A percentile compares a stretch with the other conserved stretches of the same genome.
Evolutionary conservation across 2,113 vertebrate species (phyloP).

Genomic region (Syngnathus floridae): DNA sequence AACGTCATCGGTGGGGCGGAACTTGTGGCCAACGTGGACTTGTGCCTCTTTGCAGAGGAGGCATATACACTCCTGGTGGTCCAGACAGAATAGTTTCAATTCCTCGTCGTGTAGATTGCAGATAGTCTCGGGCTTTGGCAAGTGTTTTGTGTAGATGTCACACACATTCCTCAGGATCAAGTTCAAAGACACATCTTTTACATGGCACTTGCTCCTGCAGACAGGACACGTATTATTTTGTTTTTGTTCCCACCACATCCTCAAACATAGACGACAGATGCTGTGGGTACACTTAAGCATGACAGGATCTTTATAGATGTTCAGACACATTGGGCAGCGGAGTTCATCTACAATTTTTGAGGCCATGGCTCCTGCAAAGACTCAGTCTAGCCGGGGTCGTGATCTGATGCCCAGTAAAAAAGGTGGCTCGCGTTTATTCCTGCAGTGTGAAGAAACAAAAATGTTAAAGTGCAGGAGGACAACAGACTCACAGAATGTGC

Average conservation of each 20-base stretch:
- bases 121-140: too few relatives aligned
- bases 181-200: background rate
- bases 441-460: background rate
- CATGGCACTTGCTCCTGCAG: background rate
- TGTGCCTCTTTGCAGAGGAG: background rate
- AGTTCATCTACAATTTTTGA: background rate
- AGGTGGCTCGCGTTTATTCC: background rate
- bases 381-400: too few relatives aligned
- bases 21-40: background rate
- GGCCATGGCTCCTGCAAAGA: background rate
- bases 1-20: background rate
- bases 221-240: background rate
- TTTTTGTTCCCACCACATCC: background rate
- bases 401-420: background rate
- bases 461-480: too few relatives aligned
- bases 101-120: slow-evolving; percentile 6
- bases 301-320: slow-evolving; percentile 1
- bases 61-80: background rate
- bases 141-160: background rate
- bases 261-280: background rate
- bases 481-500: too few relatives aligned
- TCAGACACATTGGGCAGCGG: background rate
- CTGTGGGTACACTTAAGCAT: slow-evolving; percentile 5
- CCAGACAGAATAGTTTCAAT: background rate
- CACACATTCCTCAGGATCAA: slow-evolving; percentile 5